Conservation (phyloP, 1,140 invertebrate species). For the Elysia chlorotica region DNA sequence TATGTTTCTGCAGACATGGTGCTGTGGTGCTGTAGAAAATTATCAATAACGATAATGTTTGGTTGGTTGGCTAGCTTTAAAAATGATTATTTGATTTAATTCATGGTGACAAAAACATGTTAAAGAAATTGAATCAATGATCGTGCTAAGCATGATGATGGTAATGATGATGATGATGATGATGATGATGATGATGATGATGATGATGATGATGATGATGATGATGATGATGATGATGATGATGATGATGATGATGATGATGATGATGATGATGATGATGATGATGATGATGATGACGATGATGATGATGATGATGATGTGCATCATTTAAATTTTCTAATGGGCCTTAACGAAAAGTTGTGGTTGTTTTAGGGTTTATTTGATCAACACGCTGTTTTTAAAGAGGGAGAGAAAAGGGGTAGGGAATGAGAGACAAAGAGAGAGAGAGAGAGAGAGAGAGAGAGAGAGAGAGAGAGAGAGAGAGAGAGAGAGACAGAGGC, state of each 20-base stretch:
- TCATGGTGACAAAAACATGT: not conserved
- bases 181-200: conserved; percentile 4
- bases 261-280: conserved; percentile 1
- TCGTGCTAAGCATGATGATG: not conserved
- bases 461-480: conserved; percentile 5
- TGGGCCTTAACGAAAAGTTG: not conserved
- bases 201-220: conserved; percentile 13
- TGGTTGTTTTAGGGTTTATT: not conserved
- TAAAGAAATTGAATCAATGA: not conserved
- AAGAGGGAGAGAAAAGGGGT: no score
- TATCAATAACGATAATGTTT: not conserved
- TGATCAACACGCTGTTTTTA: not conserved
- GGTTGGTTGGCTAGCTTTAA: no score
- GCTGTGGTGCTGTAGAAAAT: not conserved
- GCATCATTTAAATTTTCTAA: not conserved
- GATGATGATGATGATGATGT: not conserved
- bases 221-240: conserved; percentile 18
- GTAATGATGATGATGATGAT: conserved; percentile 2
- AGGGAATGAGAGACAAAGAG: conserved; percentile 2
- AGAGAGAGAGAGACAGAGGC: conserved; percentile 7
- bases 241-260: conserved; percentile 12
- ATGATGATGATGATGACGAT: not conserved
- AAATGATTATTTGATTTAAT: no score
- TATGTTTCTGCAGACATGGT: not conserved
- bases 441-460: conserved; percentile 8